Base-by-base conservation (phyloP, 1,140 invertebrate genomes). In the Limonius californicus region DNA sequence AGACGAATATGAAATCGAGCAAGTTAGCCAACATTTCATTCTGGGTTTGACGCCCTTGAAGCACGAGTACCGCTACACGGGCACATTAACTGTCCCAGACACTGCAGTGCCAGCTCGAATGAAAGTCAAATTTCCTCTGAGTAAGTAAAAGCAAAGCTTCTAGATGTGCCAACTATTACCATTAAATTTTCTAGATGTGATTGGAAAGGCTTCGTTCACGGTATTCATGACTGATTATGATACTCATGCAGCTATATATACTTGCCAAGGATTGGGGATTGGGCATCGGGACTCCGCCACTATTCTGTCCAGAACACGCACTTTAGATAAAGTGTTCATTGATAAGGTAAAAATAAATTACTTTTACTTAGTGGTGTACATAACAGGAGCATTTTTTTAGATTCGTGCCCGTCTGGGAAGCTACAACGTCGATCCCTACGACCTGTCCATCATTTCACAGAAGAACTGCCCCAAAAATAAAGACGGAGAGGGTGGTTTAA, bases 51-150 rank as follows among this genome's bases (percentile, higher is more conserved):
- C 87, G 1, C 85, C 87, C 23, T 72, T 89, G 18, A 84, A 89
- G 65, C 88, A 91, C 69, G 85, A 87, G 59, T 91, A 91, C 70
- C 82, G 85, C 74, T 92, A 91, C 72, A 89, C 84, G 9, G 90
- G 89, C 6, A 76, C 82, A 35, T 74, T 92, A 20, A 83, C 78
- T n/a, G 82, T 88, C 0, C 82, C 84, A 1, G 85, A 89, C 63
- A 74, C 78, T 1, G 82, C 84, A n/a, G 81, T 86, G 3, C 84
- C 87, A 1, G 88, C 81, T 0, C 82, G 82, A 63, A 90, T 92
- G 88, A 78, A 79, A 67, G 88, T 90, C 8, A 82, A 83, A 58
- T 92, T 92, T 72, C 89, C 90, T 12, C 76, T 92, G n/a, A 92
- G 89, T 92, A 81, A 88, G 88, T 39, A 3, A 39, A 7, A 39